These are phyloP conservation scores for Bombus pyrosoma DNA, from an alignment of 1,140 invertebrate genomes.

Conservation along the genomic window DNA sequence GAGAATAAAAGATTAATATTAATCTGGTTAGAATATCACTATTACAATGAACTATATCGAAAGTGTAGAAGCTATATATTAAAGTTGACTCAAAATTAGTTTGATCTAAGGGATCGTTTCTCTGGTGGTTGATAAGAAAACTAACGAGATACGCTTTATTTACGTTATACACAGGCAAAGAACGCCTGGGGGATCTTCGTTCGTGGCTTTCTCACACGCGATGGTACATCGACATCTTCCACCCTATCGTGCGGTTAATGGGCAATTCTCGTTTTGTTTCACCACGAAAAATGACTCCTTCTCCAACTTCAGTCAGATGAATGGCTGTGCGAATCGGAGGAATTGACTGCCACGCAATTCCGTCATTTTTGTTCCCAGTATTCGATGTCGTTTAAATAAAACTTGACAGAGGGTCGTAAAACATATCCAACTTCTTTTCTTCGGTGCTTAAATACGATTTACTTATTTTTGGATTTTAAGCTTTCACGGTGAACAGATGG, in stretches of 20 bases:
- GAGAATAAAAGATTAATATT: not conserved
- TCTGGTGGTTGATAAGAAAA: not conserved
- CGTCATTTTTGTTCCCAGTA: not conserved
- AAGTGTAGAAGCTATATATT: not conserved
- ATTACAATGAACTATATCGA: not conserved
- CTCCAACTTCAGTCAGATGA: not conserved
- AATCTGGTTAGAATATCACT: not conserved
- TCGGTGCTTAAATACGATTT: not conserved
- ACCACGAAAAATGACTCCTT: conserved; percentile 51
- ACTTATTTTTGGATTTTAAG: not conserved
- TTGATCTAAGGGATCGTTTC: not conserved
- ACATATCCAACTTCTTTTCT: not conserved
- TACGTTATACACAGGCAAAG: not conserved
- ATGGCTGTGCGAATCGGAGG: not conserved
- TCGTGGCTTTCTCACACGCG: conserved; percentile 55
- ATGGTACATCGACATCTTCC: conserved; percentile 47
- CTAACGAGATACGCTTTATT: conserved; percentile 12
- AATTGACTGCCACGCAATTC: conserved; percentile 21
- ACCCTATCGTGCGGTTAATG: conserved; percentile 66
- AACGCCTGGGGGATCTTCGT: conserved; percentile 22
- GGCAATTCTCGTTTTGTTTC: conserved; percentile 58
- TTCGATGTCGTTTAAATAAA: not conserved
- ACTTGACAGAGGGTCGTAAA: not conserved
- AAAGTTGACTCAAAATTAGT: not conserved
- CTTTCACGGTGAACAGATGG: no score